Evolutionary conservation across 2,797 vertebrate species (phyloP), one percentile per base, ranked within the genome.

Genomic region (Helarctos malayanus): DNA sequence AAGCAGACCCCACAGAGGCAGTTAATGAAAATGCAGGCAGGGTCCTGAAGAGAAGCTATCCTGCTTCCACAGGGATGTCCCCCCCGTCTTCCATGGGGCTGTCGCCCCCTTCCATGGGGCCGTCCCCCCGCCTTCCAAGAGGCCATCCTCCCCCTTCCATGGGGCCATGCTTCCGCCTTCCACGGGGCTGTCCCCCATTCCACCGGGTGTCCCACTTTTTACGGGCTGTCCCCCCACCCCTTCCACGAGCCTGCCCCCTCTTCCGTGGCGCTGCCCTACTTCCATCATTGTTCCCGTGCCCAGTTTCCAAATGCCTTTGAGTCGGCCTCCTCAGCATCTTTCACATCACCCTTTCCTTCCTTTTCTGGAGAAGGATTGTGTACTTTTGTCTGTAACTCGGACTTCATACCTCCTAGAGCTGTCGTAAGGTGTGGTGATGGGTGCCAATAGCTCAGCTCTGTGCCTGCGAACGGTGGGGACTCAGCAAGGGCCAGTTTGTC

Each of bases 221-320:
- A 38, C 0, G 14, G 80, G 27, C 16, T 13, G 25, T 7, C 47
- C 61, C 61, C 81, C 29, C 27, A 1, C 10, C 59, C 7, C 29
- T 47, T n/a, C 41, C 41, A 63, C 0, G 5, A 49, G 83, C 9
- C 47, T 38, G 56, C 12, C 45, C 21, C 6, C 2, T 2, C 47
- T 41, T n/a, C 27, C 9, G 3, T 4, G 5, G 15, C 41, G 16
- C 61, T 25, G 13, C 57, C 16, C 2, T 49, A 32, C 52, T 41
- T 63, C n/a, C 5, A 2, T 7, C 2, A 0, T 25, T 23, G 19
- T 10, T 79, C 11, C 11, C 2, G 7, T 3, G n/a, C 38, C 23
- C 78, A 45, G 54, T n/a, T 76, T 57, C 49, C 27, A n/a, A 23
- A 65, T 35, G 59, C 25, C 25, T 7, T 19, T 29, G 41, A 5